Conservation (phyloP, 2,113 vertebrate genomes). For the Urocolius indicus region DNA sequence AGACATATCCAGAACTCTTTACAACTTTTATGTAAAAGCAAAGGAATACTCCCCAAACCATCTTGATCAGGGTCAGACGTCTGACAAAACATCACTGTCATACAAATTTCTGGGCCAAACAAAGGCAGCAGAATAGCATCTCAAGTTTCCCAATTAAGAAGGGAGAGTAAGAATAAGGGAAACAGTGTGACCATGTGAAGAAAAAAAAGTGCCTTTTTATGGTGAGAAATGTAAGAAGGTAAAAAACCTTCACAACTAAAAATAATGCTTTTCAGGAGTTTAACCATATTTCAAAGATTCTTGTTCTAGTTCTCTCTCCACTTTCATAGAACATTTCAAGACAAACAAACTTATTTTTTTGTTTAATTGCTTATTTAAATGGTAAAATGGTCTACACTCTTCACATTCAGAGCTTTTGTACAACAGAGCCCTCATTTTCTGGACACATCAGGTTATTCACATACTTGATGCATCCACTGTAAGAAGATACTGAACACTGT, state of each 20-base stretch:
- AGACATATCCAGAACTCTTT: not conserved
- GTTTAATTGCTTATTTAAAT: not conserved
- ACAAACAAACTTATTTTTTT: not conserved
- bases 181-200: not conserved
- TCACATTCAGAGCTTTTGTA: not conserved
- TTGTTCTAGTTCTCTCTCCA: not conserved
- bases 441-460: not conserved
- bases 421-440: not conserved
- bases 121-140: not conserved
- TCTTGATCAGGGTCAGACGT: not conserved
- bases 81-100: not conserved
- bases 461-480: rapidly evolving
- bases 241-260: not conserved
- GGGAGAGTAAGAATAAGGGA: not conserved
- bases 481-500: not conserved
- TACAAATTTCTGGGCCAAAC: not conserved
- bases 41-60: no score
- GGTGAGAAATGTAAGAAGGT: not conserved
- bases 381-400: not conserved
- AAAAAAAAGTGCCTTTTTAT: not conserved
- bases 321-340: not conserved
- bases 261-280: not conserved
- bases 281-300: not conserved
- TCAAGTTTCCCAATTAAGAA: not conserved
- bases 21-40: not conserved